Evolutionary conservation across 2,113 vertebrate species (phyloP).

Genomic region (Tupaia tana): DNA sequence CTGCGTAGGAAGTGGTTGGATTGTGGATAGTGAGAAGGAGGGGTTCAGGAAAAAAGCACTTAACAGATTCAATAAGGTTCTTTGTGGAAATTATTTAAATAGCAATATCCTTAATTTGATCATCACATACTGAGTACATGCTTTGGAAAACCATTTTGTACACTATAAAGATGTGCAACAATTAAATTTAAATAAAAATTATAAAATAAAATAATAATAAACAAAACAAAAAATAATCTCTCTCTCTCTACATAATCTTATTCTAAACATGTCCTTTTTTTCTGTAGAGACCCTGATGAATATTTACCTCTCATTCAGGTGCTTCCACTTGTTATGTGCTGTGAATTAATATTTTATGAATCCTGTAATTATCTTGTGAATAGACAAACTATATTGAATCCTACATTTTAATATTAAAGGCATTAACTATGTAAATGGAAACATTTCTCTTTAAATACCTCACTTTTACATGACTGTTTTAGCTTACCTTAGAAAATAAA

Average conservation of each 20-base stretch:
- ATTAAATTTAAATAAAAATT: too few species aligned
- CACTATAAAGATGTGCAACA: too few species aligned
- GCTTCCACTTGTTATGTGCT: background rate
- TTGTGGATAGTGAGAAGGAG: too few species aligned
- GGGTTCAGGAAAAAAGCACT: too few species aligned
- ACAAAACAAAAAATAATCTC: background rate
- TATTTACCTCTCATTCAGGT: background rate
- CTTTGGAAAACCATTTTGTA: too few species aligned
- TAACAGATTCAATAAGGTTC: background rate
- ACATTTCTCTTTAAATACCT: conserved; percentile 38
- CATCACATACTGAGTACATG: too few species aligned
- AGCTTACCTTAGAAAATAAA: background rate
- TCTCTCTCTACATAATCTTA: background rate
- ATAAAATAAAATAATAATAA: too few species aligned
- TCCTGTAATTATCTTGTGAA: conserved; percentile 20
- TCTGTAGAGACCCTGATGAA: background rate
- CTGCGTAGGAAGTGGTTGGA: too few species aligned
- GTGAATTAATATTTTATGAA: conserved; percentile 56
- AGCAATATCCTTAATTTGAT: too few species aligned
- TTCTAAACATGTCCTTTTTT: background rate
- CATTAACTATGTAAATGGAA: conserved; percentile 48
- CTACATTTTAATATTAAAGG: conserved; percentile 49
- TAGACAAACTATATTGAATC: background rate
- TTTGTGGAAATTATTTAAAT: background rate
- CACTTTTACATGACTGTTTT: conserved; percentile 18